Evolutionary conservation across 2,113 vertebrate species (phyloP), one percentile per base, ranked within the genome.

Genomic region (Paratilapia polleni): DNA sequence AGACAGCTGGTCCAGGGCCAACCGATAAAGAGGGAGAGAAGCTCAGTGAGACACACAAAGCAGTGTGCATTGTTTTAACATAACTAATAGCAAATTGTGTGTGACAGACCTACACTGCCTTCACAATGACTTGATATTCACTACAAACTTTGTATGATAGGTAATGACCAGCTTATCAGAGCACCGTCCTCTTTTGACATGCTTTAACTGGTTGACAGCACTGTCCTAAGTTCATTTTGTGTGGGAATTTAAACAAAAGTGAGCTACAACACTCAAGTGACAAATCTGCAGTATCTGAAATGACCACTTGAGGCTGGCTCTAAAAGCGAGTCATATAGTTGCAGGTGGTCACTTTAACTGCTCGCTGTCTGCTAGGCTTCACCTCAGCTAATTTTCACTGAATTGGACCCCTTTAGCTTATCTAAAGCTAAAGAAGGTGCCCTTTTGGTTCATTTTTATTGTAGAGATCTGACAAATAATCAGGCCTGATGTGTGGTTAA

Each of bases 1-100:
- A 84, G 88, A 77, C 78, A 83, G 79, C 81, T 92, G 87, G 81
- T 58, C 28, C 77, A 5, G 13, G 8, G 85, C 86, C 91, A 92
- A n/a, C 54, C 87, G 86, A 93, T 90, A 88, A 89, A 22, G 52
- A 52, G 8, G 26, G 34, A 68, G 77, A 61, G 54, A 58, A 28
- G 28, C 60, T 79, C 57, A 14, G 70, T 26, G 63, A 83, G 63
- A 31, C 49, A 24, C 41, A 74, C 73, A 59, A 41, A 64, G 41
- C 20, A 63, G 77, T 1, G 47, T 70, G 66, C 7, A 28, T 49
- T 20, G 24, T 11, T 70, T 70, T 70, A 70, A 70, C 24, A 75
- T 78, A 38, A 58, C 5, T 47, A 36, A 8, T 28, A 34, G 34
- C 31, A 19, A 36, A 24, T 31, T 41, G 14, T 26, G 64, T 56